Base-by-base conservation (phyloP, 2,888 invertebrate species). In the Lamellibrachia satsuma region DNA sequence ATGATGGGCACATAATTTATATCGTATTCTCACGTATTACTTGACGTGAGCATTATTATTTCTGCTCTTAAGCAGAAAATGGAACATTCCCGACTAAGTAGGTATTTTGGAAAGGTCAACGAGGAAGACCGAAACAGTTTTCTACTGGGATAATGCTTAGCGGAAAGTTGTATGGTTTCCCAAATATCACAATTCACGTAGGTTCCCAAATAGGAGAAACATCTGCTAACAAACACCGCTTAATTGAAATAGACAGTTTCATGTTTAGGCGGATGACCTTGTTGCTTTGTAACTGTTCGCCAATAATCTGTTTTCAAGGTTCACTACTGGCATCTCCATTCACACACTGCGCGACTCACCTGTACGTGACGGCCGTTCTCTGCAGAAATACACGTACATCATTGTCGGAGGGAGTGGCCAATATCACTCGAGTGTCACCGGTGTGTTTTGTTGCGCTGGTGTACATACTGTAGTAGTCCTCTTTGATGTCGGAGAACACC, bases 301-400 rank as follows among this genome's bases (percentile, higher is more conserved):
- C 55, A 55, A 55, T 9, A 55, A 55, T 3, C 55, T 55, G 9
- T 55, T 11, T 22, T 75, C 22, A 75, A 75, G 22, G 22, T 75
- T 6, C 75, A 15, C n/a, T 75, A 75, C 75, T 9, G 22, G 6
- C 22, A 75, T 3, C 1, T 75, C 2, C 22, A 0, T 75, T n/a
- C 15, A 75, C n/a, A 3, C 22, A 22, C 1, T 22, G 75, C 75
- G 22, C 22, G 22, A 11, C 75, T 75, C 11, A 91, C 91, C 52
- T 93, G 90, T 94, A 94, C 27, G 93, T 94, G 2, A 95, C 94
- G 52, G 94, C 94, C 11, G 93, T 93, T 55, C 95, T 91, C 92
- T 94, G 93, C 11, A 95, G 92, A 91, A 95, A 95, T 9, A 94
- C 93, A n/a, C 93, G 93, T 11, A 93, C 39, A n/a, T 92, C 57